These are phyloP conservation scores for Arizona elegans DNA, from an alignment of 2,113 vertebrate genomes.

Conservation along the genomic window DNA sequence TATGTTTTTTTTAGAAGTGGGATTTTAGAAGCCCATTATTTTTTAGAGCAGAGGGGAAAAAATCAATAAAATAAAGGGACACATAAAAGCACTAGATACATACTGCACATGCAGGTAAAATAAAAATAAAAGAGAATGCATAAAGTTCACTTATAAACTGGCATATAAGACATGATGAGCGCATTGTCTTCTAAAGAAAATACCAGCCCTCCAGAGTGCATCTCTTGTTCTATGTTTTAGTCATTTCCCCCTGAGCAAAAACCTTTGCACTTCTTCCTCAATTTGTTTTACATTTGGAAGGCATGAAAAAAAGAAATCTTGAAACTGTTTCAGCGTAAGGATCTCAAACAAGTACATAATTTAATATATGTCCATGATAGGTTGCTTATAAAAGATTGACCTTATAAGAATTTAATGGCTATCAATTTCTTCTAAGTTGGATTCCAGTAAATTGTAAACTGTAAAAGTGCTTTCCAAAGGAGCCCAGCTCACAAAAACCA, in stretches of 20 bases:
- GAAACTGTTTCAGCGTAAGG: conserved; percentile 46
- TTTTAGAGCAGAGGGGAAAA: conserved; percentile 66
- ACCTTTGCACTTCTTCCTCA: conserved; percentile 46
- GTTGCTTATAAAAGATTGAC: conserved; percentile 41
- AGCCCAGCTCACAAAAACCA: not conserved
- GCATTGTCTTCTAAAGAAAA: conserved; percentile 40
- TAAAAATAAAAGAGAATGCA: conserved; percentile 49
- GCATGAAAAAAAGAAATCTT: conserved; percentile 11
- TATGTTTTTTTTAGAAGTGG: conserved; percentile 61
- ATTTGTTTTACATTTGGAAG: conserved; percentile 51
- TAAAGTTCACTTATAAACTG: conserved; percentile 13
- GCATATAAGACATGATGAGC: conserved; percentile 20
- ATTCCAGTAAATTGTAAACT: conserved; percentile 32
- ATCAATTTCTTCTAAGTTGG: conserved; percentile 45
- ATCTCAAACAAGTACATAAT: conserved; percentile 43
- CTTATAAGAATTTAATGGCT: conserved; percentile 5
- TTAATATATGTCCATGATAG: conserved; percentile 48
- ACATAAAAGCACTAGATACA: conserved; percentile 69
- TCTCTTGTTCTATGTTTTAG: conserved; percentile 41
- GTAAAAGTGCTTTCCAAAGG: conserved; percentile 20
- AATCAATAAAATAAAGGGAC: conserved; percentile 73
- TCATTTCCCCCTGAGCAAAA: conserved; percentile 48
- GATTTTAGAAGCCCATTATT: conserved; percentile 73
- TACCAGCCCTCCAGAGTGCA: conserved; percentile 28
- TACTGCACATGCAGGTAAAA: conserved; percentile 64